Evolutionary conservation across 2,888 invertebrate genomes (phyloP).

Genomic region (Polydrusus cervinus): DNA sequence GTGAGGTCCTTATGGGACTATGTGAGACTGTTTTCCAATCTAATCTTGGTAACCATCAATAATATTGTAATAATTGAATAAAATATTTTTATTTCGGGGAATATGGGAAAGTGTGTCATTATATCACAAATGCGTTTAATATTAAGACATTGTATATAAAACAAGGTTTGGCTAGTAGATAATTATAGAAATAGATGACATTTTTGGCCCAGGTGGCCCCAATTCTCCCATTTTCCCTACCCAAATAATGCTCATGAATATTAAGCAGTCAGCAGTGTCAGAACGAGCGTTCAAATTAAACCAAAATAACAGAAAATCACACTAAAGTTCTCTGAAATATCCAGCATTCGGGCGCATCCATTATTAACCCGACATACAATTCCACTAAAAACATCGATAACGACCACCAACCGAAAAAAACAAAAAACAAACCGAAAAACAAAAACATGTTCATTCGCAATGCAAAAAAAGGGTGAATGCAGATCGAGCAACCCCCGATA

Average conservation of each 20-base stretch:
- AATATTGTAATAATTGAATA: too few species aligned
- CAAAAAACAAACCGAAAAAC: conserved; percentile 56
- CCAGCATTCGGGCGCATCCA: conserved; percentile 66
- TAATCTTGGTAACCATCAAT: too few species aligned
- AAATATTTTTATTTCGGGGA: too few species aligned
- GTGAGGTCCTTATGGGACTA: too few species aligned
- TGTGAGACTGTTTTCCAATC: too few species aligned
- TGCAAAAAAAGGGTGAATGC: conserved; percentile 59
- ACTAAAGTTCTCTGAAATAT: conserved; percentile 68
- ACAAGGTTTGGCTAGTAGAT: too few species aligned
- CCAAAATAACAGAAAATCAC: conserved; percentile 68
- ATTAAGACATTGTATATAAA: too few species aligned
- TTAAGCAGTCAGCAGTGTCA: conserved; percentile 55
- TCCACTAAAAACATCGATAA: conserved; percentile 72
- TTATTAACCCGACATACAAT: conserved; percentile 70
- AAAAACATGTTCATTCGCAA: conserved; percentile 57
- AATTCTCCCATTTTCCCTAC: conserved; percentile 39
- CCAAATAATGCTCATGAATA: conserved; percentile 59
- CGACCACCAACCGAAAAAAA: conserved; percentile 65
- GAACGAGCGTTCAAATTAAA: conserved; percentile 59
- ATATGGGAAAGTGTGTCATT: too few species aligned
- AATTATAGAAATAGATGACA: too few species aligned
- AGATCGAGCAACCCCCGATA: conserved; percentile 52
- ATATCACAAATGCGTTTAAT: too few species aligned
- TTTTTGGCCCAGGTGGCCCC: too few species aligned